Conservation (phyloP, 2,797 vertebrate genomes). For the Podarcis siculus region DNA sequence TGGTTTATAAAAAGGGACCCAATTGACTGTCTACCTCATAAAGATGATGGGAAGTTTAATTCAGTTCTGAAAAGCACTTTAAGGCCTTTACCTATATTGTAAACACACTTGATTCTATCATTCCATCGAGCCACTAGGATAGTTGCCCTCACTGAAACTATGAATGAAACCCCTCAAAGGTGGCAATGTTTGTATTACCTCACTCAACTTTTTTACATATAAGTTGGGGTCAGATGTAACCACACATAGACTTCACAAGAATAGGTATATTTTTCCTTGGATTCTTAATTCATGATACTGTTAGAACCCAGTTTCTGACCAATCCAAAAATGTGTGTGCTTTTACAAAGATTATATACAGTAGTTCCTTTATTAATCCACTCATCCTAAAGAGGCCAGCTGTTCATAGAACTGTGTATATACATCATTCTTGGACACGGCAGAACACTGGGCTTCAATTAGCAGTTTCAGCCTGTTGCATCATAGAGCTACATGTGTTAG, state of each 20-base stretch:
- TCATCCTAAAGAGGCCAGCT: not conserved
- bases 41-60: not conserved
- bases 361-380: not conserved
- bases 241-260: not conserved
- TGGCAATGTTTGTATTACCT: not conserved
- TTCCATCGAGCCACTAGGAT: not conserved
- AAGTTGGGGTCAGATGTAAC: not conserved
- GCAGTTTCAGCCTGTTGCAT: not conserved
- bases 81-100: not conserved
- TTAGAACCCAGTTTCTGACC: not conserved
- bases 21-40: constrained; percentile 1
- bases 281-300: not conserved
- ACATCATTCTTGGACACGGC: not conserved
- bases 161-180: not conserved
- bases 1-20: not conserved
- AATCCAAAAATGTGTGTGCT: rapidly evolving
- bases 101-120: not conserved
- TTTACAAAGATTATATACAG: not conserved
- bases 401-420: not conserved
- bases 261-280: not conserved
- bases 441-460: not conserved
- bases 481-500: not conserved
- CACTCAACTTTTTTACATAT: not conserved
- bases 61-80: not conserved
- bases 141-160: not conserved